phyloP scores from a whole-genome alignment of 2,888 invertebrate genomes.

The Nomada hirtipes region DNA sequence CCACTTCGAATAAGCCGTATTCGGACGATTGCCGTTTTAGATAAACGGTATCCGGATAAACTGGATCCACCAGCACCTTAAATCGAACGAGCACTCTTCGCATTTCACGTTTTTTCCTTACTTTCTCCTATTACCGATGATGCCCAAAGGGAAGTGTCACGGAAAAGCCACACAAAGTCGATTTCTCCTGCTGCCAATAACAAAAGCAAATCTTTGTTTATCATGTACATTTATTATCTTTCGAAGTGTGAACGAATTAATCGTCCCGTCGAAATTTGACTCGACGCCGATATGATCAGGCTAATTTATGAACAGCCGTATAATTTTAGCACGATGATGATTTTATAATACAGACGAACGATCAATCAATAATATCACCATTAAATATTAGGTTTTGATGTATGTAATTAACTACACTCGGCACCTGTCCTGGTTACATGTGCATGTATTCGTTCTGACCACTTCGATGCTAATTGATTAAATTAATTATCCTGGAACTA shows the following conservation, averaged over 20 bases:
- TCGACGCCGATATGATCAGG: neutral
- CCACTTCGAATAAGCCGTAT: constrained; percentile 58
- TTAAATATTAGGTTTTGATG: constrained; percentile 31
- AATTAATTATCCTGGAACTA: neutral
- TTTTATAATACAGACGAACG: constrained; percentile 7
- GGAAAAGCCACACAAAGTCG: constrained; percentile 4
- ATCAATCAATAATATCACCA: constrained; percentile 23
- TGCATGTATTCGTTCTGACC: neutral
- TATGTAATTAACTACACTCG: constrained; percentile 20
- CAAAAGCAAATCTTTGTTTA: neutral
- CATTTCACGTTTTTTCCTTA: constrained; percentile 25
- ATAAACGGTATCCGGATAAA: constrained; percentile 64
- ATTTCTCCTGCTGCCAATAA: neutral
- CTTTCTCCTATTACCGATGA: constrained; percentile 53
- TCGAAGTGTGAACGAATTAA: neutral
- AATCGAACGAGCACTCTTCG: constrained; percentile 52
- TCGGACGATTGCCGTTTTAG: constrained; percentile 62
- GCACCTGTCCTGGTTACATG: neutral
- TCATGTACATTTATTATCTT: neutral
- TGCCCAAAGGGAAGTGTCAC: neutral
- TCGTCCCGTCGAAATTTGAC: neutral
- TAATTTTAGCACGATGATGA: constrained; percentile 7
- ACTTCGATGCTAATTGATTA: neutral
- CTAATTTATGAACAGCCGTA: constrained; percentile 26
- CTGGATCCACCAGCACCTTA: constrained; percentile 54